Evolutionary conservation across 1,140 invertebrate genomes (phyloP).

Genomic region (Aphaenogaster ashmeadi): DNA sequence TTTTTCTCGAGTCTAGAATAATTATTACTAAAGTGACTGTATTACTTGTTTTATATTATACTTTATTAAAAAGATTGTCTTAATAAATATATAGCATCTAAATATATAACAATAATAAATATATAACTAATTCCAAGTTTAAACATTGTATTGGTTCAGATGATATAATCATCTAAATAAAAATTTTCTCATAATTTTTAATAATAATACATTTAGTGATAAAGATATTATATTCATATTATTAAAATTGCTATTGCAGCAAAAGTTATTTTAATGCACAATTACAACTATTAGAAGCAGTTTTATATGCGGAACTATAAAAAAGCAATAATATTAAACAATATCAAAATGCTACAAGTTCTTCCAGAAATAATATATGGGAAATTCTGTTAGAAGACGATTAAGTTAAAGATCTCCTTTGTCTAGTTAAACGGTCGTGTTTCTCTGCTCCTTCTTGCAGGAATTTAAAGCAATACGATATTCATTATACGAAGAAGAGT

Average conservation of each 20-base stretch:
- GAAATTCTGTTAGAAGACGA: background rate
- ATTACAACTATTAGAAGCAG: background rate
- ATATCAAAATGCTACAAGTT: background rate
- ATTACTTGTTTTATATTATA: background rate
- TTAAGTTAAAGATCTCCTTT: conserved; percentile 53
- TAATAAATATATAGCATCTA: background rate
- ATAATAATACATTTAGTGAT: background rate
- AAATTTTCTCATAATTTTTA: background rate
- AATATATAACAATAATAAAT: background rate
- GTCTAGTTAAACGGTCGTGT: background rate
- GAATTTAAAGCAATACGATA: conserved; percentile 20
- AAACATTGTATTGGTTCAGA: background rate
- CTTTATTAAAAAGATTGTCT: background rate
- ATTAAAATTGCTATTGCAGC: background rate
- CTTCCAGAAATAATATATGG: background rate
- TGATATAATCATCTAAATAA: background rate
- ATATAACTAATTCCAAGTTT: too few relatives aligned
- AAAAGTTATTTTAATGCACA: background rate
- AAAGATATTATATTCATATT: background rate
- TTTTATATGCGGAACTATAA: background rate
- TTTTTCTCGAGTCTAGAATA: background rate
- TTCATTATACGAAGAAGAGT: conserved; percentile 32
- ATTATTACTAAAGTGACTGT: background rate
- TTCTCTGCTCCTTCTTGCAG: conserved; percentile 1
- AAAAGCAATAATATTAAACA: background rate